A percentile compares a stretch with the other conserved stretches of the same genome.
Conservation (phyloP, 2,888 invertebrate species). For the Pollenia angustigena region DNA sequence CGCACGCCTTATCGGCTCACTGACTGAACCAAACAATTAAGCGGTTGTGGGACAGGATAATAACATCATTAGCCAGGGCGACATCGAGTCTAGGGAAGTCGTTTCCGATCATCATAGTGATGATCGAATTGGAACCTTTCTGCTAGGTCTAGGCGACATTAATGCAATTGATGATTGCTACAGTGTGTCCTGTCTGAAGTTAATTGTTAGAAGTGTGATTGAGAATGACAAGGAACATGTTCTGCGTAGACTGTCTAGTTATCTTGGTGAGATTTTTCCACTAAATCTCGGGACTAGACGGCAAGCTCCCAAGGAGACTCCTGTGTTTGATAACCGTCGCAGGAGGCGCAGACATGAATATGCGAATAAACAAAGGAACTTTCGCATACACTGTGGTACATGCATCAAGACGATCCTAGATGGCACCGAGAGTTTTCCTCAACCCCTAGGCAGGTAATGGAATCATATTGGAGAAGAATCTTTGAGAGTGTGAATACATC, state of each 20-base stretch:
- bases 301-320: not conserved
- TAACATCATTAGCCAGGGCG: too few relatives aligned
- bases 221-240: not conserved
- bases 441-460: too few relatives aligned
- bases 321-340: not conserved
- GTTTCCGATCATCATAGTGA: not conserved
- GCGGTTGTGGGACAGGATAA: too few relatives aligned
- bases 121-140: not conserved
- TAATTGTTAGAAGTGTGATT: not conserved
- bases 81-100: not conserved
- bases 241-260: not conserved
- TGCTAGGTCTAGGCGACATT: not conserved
- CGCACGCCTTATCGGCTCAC: not conserved
- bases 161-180: not conserved
- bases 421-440: not conserved
- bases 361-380: not conserved
- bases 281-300: not conserved
- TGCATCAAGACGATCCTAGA: not conserved
- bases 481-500: not conserved
- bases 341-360: not conserved
- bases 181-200: not conserved
- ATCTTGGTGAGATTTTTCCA: not conserved
- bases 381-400: not conserved
- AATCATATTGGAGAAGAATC: too few relatives aligned
- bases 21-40: too few relatives aligned